Percentiles rank a stretch among this genome's conserved stretches.
phyloP scores from a whole-genome alignment of 2,888 invertebrate species.

The Nemapogon koenigi region DNA sequence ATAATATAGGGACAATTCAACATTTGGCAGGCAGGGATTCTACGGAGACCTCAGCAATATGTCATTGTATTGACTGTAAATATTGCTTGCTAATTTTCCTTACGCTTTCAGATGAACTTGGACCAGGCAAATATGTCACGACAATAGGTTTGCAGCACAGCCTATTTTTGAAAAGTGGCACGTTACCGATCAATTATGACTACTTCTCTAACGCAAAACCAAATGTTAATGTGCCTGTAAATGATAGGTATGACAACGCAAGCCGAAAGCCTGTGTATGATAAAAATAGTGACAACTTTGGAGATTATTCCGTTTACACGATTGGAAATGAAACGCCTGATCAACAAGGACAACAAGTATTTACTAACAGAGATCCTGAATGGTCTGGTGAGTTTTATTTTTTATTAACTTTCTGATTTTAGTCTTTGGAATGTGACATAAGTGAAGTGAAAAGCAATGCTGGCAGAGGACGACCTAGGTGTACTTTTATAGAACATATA shows the following conservation, averaged over 20 bases:
- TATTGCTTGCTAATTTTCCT: too few relatives aligned
- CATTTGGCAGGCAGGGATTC: too few relatives aligned
- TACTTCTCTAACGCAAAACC: constrained; percentile 1
- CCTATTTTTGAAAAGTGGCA: constrained; percentile 33
- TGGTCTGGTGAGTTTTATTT: constrained; percentile 3
- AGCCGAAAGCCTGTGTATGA: neutral
- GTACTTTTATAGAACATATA: too few relatives aligned
- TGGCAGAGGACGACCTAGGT: too few relatives aligned
- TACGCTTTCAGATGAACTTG: constrained; percentile 32
- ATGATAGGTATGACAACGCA: neutral
- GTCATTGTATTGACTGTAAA: too few relatives aligned
- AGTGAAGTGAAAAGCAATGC: too few relatives aligned
- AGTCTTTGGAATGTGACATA: too few relatives aligned
- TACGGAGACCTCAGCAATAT: too few relatives aligned
- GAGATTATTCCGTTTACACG: neutral
- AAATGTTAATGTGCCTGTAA: neutral
- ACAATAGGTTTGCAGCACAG: constrained; percentile 57
- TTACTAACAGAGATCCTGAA: constrained; percentile 4
- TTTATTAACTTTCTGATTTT: neutral
- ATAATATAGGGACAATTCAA: too few relatives aligned
- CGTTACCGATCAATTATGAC: constrained; percentile 1
- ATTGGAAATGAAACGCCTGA: too few relatives aligned
- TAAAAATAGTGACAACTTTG: neutral
- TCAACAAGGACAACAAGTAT: too few relatives aligned
- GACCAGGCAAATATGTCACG: constrained; percentile 39